A percentile compares a stretch with the other conserved stretches of the same genome.
phyloP scores from a whole-genome alignment of 2,888 invertebrate species.

The Limenitis camilla region DNA sequence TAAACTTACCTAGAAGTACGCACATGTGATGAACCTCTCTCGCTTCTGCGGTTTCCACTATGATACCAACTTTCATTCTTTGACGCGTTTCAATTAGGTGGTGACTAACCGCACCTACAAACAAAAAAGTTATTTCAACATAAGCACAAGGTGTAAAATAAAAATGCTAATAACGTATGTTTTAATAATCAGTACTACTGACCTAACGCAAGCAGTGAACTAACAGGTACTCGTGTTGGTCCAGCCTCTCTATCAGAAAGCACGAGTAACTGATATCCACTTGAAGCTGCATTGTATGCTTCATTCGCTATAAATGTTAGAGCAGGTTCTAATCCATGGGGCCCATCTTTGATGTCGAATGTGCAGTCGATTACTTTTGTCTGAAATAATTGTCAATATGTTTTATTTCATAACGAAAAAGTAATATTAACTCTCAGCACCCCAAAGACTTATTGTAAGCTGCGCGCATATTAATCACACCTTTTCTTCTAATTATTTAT shows the following conservation, averaged over 20 bases:
- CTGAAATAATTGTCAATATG: too few relatives aligned
- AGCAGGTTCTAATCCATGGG: conserved; percentile 84
- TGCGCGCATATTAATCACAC: too few relatives aligned
- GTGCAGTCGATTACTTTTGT: conserved; percentile 91
- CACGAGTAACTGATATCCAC: conserved; percentile 88
- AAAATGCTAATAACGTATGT: too few relatives aligned
- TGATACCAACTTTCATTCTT: conserved; percentile 95
- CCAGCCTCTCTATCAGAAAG: conserved; percentile 86
- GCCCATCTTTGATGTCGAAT: conserved; percentile 84
- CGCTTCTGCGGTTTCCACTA: conserved; percentile 97
- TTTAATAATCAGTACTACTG: background rate
- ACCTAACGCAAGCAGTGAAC: conserved; percentile 87
- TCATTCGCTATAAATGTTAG: conserved; percentile 86
- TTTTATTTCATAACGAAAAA: too few relatives aligned
- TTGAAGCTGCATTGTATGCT: conserved; percentile 84
- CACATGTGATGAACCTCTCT: conserved; percentile 97
- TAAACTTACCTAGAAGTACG: conserved; percentile 83
- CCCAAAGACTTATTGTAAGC: too few relatives aligned
- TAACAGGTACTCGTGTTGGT: conserved; percentile 80
- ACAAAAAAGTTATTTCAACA: background rate
- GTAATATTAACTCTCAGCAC: too few relatives aligned
- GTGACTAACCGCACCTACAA: conserved; percentile 91
- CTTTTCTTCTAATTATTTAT: too few relatives aligned
- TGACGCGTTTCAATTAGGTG: conserved; percentile 94
- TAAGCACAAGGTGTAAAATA: too few relatives aligned